A percentile compares a stretch with the other conserved stretches of the same genome.
Evolutionary conservation across 2,797 vertebrate genomes (phyloP).

Genomic region (Oryzias sinensis): DNA sequence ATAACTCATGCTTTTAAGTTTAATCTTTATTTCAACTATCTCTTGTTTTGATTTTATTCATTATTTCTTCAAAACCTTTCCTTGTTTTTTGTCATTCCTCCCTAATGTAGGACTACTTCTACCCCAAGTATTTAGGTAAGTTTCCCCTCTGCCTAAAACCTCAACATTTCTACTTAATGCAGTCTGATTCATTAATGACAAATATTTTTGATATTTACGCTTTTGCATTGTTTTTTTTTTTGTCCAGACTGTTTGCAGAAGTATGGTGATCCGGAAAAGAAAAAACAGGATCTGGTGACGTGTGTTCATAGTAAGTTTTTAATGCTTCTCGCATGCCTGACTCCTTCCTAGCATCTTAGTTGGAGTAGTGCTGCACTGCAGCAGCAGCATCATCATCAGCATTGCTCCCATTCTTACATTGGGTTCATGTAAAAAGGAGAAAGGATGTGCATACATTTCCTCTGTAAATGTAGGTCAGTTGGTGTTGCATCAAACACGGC

Average conservation of each 20-base stretch:
- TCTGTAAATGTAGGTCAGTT: slow-evolving; percentile 4
- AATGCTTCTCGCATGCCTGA: background rate
- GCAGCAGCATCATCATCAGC: slow-evolving; percentile 65
- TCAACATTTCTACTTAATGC: slow-evolving; percentile 3
- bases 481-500: slow-evolving; percentile 10
- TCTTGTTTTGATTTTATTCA: slow-evolving; percentile 2
- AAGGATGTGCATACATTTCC: background rate
- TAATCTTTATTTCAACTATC: slow-evolving; percentile 12
- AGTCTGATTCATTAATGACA: background rate
- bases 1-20: slow-evolving; percentile 15
- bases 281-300: slow-evolving; percentile 85
- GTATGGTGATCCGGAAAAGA: slow-evolving; percentile 82
- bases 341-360: slow-evolving; percentile 1
- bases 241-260: slow-evolving; percentile 83
- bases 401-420: slow-evolving; percentile 20
- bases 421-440: slow-evolving; percentile 4
- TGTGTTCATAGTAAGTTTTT: slow-evolving; percentile 92
- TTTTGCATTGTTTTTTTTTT: slow-evolving; percentile 19
- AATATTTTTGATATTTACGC: slow-evolving; percentile 11
- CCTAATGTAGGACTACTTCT: slow-evolving; percentile 90
- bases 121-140: slow-evolving; percentile 93
- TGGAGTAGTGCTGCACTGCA: slow-evolving; percentile 68
- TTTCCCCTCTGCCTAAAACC: slow-evolving; percentile 34
- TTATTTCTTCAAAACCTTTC: background rate
- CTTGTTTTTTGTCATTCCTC: slow-evolving; percentile 15